A percentile compares a stretch with the other conserved stretches of the same genome.
Evolutionary conservation across 37 sponge, comb jelly and placozoan species (phyloP).

Genomic region (Crambe crambe): DNA sequence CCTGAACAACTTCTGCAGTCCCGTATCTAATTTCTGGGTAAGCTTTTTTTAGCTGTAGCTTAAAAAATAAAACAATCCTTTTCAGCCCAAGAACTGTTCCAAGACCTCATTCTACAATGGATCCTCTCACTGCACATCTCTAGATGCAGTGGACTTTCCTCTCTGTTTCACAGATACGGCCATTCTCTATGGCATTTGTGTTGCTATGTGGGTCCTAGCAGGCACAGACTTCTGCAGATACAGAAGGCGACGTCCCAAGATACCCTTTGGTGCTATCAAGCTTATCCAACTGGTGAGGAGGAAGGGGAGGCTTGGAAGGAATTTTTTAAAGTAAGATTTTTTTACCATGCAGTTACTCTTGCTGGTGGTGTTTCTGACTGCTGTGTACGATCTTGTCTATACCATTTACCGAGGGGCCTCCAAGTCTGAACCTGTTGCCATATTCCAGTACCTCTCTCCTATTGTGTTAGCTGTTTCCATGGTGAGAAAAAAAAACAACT

Average conservation of each 20-base stretch:
- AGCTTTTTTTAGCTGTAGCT: too few species aligned
- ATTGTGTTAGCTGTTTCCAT: slow-evolving; percentile 39
- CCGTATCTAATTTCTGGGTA: slow-evolving; percentile 63
- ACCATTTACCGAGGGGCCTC: slow-evolving; percentile 29
- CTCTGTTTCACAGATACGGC: slow-evolving; percentile 90
- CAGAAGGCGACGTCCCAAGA: slow-evolving; percentile 4
- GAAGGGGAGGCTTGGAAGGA: too few species aligned
- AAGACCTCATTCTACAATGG: neutral
- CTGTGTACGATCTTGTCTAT: slow-evolving; percentile 52
- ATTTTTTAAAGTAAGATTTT: too few species aligned
- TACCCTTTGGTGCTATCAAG: slow-evolving; percentile 52
- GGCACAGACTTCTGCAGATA: slow-evolving; percentile 17
- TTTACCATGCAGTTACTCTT: slow-evolving; percentile 42
- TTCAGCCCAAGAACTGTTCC: slow-evolving; percentile 3
- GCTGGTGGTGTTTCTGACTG: slow-evolving; percentile 30
- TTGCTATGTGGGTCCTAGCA: slow-evolving; percentile 54
- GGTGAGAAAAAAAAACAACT: slow-evolving; percentile 40
- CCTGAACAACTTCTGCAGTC: slow-evolving; percentile 58
- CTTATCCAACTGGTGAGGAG: slow-evolving; percentile 65
- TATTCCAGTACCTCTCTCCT: slow-evolving; percentile 66
- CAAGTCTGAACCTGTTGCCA: too few species aligned
- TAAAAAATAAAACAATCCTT: neutral
- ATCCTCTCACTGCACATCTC: neutral
- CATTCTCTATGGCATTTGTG: slow-evolving; percentile 61
- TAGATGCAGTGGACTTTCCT: slow-evolving; percentile 77